A percentile compares a stretch with the other conserved stretches of the same genome.
Evolutionary conservation across 2,113 vertebrate genomes (phyloP).

Genomic region (Puntigrus tetrazona): DNA sequence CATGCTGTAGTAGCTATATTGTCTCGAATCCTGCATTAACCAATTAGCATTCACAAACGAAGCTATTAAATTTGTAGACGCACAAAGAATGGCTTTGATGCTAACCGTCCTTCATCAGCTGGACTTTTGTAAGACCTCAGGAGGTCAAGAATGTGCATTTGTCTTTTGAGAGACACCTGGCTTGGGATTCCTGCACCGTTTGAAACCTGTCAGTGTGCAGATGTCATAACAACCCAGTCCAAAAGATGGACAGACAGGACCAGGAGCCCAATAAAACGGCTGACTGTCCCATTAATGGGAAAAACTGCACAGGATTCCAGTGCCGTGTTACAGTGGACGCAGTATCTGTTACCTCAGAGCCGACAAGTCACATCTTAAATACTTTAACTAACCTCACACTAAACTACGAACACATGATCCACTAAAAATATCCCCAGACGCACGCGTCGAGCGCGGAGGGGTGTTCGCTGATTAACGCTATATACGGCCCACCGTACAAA

Average conservation of each 20-base stretch:
- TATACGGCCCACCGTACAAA: constrained; percentile 32
- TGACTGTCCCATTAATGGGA: not conserved
- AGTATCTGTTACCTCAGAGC: constrained; percentile 14
- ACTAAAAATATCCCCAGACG: constrained; percentile 48
- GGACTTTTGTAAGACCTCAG: not conserved
- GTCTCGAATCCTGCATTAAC: not conserved
- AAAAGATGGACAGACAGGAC: not conserved
- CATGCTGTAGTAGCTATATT: not conserved
- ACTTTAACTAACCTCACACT: constrained; percentile 30
- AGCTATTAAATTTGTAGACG: not conserved
- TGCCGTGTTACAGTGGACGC: not conserved
- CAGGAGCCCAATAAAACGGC: not conserved
- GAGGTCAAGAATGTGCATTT: constrained; percentile 37
- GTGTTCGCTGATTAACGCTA: constrained; percentile 47
- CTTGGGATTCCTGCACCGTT: constrained; percentile 8
- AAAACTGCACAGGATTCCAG: not conserved
- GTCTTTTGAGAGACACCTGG: constrained; percentile 21
- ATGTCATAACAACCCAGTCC: not conserved
- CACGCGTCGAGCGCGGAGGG: not conserved
- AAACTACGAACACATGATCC: constrained; percentile 50
- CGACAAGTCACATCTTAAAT: constrained; percentile 12
- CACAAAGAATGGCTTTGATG: not conserved
- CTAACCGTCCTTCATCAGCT: not conserved
- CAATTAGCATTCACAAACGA: not conserved
- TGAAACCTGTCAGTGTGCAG: constrained; percentile 9